A percentile compares a stretch with the other conserved stretches of the same genome.
These are phyloP conservation scores for Pollenia labialis DNA, from an alignment of 2,888 invertebrate species.

Conservation along the genomic window DNA sequence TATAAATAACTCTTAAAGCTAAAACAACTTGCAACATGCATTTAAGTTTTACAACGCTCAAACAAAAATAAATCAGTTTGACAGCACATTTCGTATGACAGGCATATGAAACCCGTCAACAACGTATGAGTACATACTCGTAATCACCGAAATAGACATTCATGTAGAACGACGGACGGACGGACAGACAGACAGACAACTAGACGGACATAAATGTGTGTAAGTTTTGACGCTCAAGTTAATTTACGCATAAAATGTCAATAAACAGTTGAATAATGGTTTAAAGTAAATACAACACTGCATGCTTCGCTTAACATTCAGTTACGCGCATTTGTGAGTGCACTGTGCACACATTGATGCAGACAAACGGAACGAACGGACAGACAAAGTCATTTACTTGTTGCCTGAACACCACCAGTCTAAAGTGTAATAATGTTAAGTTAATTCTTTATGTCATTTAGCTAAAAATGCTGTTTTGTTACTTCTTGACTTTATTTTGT, in stretches of 20 bases:
- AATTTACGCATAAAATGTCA: slow-evolving; percentile 73
- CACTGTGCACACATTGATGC: neutral
- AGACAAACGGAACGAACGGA: neutral
- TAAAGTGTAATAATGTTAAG: slow-evolving; percentile 51
- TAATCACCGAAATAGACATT: neutral
- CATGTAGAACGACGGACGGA: neutral
- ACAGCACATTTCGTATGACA: slow-evolving; percentile 73
- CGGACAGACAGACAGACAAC: neutral
- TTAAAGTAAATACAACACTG: slow-evolving; percentile 69
- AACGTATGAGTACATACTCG: slow-evolving; percentile 4
- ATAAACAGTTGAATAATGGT: slow-evolving; percentile 71
- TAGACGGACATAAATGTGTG: slow-evolving; percentile 28
- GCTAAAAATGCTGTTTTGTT: slow-evolving; percentile 32
- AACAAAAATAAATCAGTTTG: slow-evolving; percentile 71
- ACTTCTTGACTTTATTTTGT: slow-evolving; percentile 40
- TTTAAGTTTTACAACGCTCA: slow-evolving; percentile 62
- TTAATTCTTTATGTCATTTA: slow-evolving; percentile 64
- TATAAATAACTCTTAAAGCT: slow-evolving; percentile 49
- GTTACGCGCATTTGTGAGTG: neutral
- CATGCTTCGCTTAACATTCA: slow-evolving; percentile 26
- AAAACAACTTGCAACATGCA: slow-evolving; percentile 65
- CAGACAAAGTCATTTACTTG: slow-evolving; percentile 23
- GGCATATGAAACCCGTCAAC: slow-evolving; percentile 69
- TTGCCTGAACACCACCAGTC: slow-evolving; percentile 31
- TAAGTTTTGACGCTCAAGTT: slow-evolving; percentile 71